Base-by-base conservation (phyloP, 1,140 invertebrate genomes). In the Metaphire vulgaris region DNA sequence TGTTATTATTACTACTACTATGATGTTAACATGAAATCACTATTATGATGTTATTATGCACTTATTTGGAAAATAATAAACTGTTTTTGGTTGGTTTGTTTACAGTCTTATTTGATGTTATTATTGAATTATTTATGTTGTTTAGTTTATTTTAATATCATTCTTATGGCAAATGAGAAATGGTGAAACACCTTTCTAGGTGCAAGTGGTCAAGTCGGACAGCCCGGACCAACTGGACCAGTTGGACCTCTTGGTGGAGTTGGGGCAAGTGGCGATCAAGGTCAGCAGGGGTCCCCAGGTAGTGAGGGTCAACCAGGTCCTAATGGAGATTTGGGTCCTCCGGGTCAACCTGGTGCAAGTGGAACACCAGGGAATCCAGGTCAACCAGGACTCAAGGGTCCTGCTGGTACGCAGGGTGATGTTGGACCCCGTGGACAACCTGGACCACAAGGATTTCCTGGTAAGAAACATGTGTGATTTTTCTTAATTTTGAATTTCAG, bases 301-400 rank as follows among this genome's bases (percentile, higher is more conserved):
- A 71, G 69, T 21, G 26, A 29, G n/a, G 69, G 69, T 30, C 32
- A 21, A 12, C 69, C 69, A 30, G 69, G 69, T 2, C 69, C 69
- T 2, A 71, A 71, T 71, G 69, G 69, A 71, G 69, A 71, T 71
- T 33, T 33, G 32, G 69, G 69, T 30, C 1, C 69, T 2, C 29
- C 15, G 28, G 69, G 69, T 32, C 69, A 29, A 30, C 69, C 69
- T 29, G 69, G 69, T 71, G 15, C 69, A 1, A 15, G 21, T 30
- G 69, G 69, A 15, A 29, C 21, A 30, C 15, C 29, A 21, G 69
- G 69, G 21, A 16, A 21, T 32, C 2, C 30, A 1, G 69, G 69
- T 6, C 33, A 71, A 32, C 69, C 69, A 2, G 69, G 69, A 71
- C 29, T 30, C 21, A 26, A 71, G 33, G 69, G 69, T 6, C 15